Base-by-base conservation (phyloP, 2,113 vertebrate genomes). In the Suncus etruscus region DNA sequence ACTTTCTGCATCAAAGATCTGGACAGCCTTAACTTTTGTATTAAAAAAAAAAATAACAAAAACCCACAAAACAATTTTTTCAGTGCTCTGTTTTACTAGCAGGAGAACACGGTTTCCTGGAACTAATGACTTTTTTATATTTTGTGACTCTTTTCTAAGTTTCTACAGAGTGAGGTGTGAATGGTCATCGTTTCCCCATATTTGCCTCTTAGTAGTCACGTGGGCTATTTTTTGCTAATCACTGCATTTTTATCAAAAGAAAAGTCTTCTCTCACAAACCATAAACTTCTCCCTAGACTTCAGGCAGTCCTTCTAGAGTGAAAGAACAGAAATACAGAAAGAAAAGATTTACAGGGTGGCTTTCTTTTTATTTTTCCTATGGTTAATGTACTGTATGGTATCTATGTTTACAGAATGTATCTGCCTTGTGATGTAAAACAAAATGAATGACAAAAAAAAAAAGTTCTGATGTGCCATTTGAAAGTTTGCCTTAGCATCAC, bases 1-100 rank as follows among this genome's bases (percentile, higher is more conserved):
- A 96, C 95, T 96, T 96, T 96, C 96, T 97, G 94, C 97, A 97
- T 92, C 96, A 96, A 97, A 96, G 93, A 97, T 97, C 96, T 97
- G 85, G 95, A 95, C 97, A 92, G 98, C 98, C 98, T 98, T 98
- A 98, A 98, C 96, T 98, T 98, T 98, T 98, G n/a, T 98, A 98
- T 97, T 92, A 96, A 96, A 95, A 94, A 86, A 16, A 91, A 76
- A 70, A 51, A 61, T 1, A 61, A 61, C 6, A 22, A 61, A 61
- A 61, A 61, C 18, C 58, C 58, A 22, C 65, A 25, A 7, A 68
- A 80, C 78, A 54, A 24, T 79, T 97, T 98, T 58, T 98, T 96
- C 96, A 97, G n/a, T 91, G n/a, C 94, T 95, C 94, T 95, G 95
- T 98, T 97, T 97, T 97, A 96, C 93, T 96, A 97, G 48, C 75